phyloP scores from a whole-genome alignment of 2,113 vertebrate species.

The Candoia aspera region DNA sequence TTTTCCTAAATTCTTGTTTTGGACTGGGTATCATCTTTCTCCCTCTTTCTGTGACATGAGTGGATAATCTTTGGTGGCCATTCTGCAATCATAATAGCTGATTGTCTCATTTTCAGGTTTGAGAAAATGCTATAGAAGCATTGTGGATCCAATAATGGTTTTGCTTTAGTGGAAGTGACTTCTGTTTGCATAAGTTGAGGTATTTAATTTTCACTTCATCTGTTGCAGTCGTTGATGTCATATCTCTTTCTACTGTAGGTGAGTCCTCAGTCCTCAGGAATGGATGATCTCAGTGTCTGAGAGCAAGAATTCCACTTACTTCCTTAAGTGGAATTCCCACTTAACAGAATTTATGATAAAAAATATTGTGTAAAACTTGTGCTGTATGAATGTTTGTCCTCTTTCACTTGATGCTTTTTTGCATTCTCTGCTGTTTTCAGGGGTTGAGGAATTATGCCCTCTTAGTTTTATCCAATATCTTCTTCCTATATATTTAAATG shows the following conservation, averaged over 20 bases:
- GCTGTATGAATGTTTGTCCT: neutral
- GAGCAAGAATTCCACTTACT: neutral
- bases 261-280: neutral
- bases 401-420: neutral
- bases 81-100: neutral
- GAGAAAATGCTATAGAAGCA: neutral
- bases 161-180: neutral
- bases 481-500: neutral
- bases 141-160: neutral
- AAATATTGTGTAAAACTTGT: neutral
- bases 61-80: neutral
- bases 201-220: neutral
- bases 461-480: neutral
- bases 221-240: neutral
- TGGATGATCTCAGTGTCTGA: neutral
- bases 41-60: neutral
- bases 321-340: neutral
- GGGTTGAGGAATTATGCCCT: neutral
- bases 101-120: neutral
- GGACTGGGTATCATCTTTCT: neutral
- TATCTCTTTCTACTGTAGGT: neutral
- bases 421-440: neutral
- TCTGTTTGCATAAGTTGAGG: neutral
- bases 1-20: neutral
- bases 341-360: neutral